Conservation (phyloP, 2,113 vertebrate genomes). For the Tragulus kanchil region DNA sequence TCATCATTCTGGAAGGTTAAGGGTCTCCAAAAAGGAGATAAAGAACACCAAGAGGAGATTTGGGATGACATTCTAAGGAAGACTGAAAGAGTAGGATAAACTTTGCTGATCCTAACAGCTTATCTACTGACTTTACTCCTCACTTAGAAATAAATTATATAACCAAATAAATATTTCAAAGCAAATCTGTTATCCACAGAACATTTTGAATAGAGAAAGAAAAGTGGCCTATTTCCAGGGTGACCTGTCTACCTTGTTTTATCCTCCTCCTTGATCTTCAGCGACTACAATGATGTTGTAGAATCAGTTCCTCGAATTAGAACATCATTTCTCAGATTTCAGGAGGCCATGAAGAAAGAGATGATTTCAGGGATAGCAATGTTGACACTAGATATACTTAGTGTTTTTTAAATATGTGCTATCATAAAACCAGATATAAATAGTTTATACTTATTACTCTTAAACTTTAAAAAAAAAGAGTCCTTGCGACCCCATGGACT, state of each 20-base stretch:
- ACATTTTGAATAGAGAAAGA: conserved; percentile 20
- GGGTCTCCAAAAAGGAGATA: not conserved
- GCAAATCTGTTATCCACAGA: not conserved
- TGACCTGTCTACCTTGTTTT: not conserved
- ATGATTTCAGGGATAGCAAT: not conserved
- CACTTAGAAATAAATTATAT: conserved; percentile 23
- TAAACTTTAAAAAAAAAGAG: too few species aligned
- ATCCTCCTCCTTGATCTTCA: not conserved
- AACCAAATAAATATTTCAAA: conserved; percentile 42
- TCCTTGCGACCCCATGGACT: too few species aligned
- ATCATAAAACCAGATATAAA: not conserved
- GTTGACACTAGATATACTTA: not conserved
- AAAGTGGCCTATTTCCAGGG: not conserved
- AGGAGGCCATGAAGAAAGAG: not conserved
- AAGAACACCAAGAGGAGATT: not conserved
- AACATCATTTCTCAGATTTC: not conserved
- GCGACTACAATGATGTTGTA: not conserved
- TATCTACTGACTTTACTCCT: not conserved
- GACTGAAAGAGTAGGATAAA: not conserved
- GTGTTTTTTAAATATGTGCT: not conserved
- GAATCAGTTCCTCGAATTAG: conserved; percentile 18
- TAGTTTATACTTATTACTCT: not conserved
- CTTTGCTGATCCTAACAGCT: not conserved
- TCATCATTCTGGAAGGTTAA: not conserved
- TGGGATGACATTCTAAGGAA: not conserved